Conservation (phyloP, 53 echinoderm and acorn worm species). For the Apostichopus leukothele region DNA sequence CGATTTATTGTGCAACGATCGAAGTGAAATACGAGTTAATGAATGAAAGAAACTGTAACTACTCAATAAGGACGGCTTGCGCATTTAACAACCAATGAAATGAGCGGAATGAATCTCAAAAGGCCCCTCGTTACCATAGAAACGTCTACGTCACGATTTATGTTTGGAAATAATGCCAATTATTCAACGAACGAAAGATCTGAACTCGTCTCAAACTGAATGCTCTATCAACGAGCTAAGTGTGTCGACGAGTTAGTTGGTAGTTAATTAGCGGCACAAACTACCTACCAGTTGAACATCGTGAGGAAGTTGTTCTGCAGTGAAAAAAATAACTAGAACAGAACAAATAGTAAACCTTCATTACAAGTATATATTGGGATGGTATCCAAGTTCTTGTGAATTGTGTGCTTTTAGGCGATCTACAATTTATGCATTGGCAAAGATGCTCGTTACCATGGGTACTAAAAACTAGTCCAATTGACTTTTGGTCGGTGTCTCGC, state of each 20-base stretch:
- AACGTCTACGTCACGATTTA: conserved; percentile 4
- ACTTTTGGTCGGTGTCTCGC: too few relatives aligned
- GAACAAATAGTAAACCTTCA: too few relatives aligned
- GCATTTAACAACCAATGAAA: background rate
- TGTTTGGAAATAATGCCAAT: conserved; percentile 42
- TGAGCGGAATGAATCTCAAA: background rate
- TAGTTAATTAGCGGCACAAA: conserved; percentile 31
- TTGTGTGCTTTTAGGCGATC: too few relatives aligned
- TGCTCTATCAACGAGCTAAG: conserved; percentile 30
- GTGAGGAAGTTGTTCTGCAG: too few relatives aligned
- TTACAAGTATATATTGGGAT: too few relatives aligned
- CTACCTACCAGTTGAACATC: background rate
- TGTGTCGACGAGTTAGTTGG: background rate
- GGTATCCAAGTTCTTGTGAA: too few relatives aligned
- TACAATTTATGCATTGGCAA: too few relatives aligned
- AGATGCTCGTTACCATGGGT: too few relatives aligned
- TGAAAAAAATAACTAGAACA: too few relatives aligned
- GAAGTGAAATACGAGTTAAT: background rate
- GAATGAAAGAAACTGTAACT: background rate
- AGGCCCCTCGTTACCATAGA: conserved; percentile 24
- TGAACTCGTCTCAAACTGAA: conserved; percentile 20
- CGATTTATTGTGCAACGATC: background rate
- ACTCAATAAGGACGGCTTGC: background rate
- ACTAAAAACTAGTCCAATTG: too few relatives aligned
- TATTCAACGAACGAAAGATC: conserved; percentile 23